A percentile compares a stretch with the other conserved stretches of the same genome.
Evolutionary conservation across 2,113 vertebrate genomes (phyloP).

Genomic region (Morone chrysops): DNA sequence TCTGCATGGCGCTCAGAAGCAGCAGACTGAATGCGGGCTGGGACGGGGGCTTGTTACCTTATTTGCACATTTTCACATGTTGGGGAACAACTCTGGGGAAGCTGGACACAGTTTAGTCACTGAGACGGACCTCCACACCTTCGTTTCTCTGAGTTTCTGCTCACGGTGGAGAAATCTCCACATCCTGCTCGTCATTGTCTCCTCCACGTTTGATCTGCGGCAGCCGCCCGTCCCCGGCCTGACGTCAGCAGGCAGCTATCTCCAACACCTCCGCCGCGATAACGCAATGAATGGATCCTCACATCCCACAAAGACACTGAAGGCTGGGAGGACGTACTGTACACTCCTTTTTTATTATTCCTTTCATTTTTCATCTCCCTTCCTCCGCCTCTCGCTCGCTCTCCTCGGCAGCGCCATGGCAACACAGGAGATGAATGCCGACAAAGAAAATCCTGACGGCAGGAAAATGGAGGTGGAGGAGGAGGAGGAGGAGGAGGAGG

Average conservation of each 20-base stretch:
- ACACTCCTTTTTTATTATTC: slow-evolving; percentile 28
- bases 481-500: slow-evolving; percentile 20
- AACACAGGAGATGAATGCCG: slow-evolving; percentile 59
- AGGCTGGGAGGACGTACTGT: slow-evolving; percentile 32
- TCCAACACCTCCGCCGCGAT: slow-evolving; percentile 22
- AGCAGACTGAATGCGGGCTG: neutral
- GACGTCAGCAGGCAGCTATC: slow-evolving; percentile 63
- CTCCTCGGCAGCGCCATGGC: slow-evolving; percentile 53
- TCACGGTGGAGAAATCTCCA: slow-evolving; percentile 26
- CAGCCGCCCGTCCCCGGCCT: slow-evolving; percentile 35
- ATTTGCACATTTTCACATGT: neutral
- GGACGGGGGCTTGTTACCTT: neutral
- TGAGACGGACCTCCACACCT: slow-evolving; percentile 1
- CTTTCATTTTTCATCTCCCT: slow-evolving; percentile 18
- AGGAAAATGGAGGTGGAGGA: slow-evolving; percentile 50
- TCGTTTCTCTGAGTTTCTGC: neutral
- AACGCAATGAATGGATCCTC: slow-evolving; percentile 16
- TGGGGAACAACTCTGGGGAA: neutral
- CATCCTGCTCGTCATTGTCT: slow-evolving; percentile 33
- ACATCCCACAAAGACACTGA: slow-evolving; percentile 33
- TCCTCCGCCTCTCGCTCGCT: slow-evolving; percentile 33
- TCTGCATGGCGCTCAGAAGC: neutral
- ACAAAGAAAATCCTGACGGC: slow-evolving; percentile 61
- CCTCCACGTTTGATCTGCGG: slow-evolving; percentile 28
- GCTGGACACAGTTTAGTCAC: neutral